Base-by-base conservation (phyloP, 1,140 invertebrate species). In the Cotesia glomerata region DNA sequence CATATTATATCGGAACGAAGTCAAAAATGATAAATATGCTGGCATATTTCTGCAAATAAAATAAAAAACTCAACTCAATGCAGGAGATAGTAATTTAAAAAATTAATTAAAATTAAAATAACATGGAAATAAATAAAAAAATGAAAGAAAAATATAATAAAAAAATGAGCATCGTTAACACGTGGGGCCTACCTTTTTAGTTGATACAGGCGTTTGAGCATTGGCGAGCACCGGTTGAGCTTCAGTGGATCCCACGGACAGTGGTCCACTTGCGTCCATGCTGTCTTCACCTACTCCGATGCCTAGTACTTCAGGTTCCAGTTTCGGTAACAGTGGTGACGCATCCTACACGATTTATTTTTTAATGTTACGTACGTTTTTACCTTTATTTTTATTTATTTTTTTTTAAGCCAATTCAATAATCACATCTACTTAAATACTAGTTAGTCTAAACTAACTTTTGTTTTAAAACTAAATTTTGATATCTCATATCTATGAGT, bases 221-320 rank as follows among this genome's bases (percentile, higher is more conserved):
- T 88, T 88, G 54, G 86, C 80, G 77, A 86, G 82, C 79, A 86
- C 83, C 79, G 86, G 85, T 82, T 87, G 86, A 85, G 85, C 83
- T 82, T 93, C 92, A 72, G 89, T 88, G 34, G 93, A 93, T 76
- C 91, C 92, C 18, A 93, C 90, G 51, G 92, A 93, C 36, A 91
- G 93, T 76, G 92, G 93, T 75, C 90, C 91, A 65, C 91, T 92
- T 82, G 84, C 82, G 78, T 87, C 85, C 86, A 88, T 86, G 79
- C 85, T 87, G 80, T 87, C 84, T 70, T 87, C 85, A 79, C 87
- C 81, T 76, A 86, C 83, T 80, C 79, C 83, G 78, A 87, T 83
- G 80, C 81, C 79, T 79, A 87, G 84, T 72, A 89, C 88, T 81
- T 92, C 91, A 52, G 84, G 81, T 36, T 88, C 86, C 83, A 90